Percentiles rank a stretch among this genome's conserved stretches.
Evolutionary conservation across 2,888 invertebrate genomes (phyloP).

Genomic region (Altica lythri): DNA sequence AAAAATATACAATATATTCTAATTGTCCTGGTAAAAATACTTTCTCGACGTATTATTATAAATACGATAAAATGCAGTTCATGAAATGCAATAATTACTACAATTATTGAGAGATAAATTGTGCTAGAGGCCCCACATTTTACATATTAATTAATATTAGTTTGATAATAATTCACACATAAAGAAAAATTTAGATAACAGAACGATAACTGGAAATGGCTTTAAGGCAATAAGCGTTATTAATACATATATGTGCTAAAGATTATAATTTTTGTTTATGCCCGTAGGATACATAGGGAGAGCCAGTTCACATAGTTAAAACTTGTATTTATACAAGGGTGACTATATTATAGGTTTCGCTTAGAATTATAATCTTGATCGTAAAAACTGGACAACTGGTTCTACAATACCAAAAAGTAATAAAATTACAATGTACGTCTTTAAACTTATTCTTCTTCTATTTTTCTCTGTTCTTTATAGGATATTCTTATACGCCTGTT

Average conservation of each 20-base stretch:
- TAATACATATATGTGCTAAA: conserved; percentile 1
- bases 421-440: too few species aligned
- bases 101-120: conserved; percentile 25
- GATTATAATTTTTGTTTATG: conserved; percentile 13
- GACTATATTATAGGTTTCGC: conserved; percentile 13
- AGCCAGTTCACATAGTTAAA: conserved; percentile 11
- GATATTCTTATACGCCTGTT: too few species aligned
- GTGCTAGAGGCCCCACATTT: conserved; percentile 30
- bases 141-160: conserved; percentile 15
- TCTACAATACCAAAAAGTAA: too few species aligned
- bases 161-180: conserved; percentile 1
- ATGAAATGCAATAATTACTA: conserved; percentile 28
- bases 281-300: conserved; percentile 8
- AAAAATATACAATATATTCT: too few species aligned
- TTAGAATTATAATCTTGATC: too few species aligned
- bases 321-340: conserved; percentile 7
- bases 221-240: conserved; percentile 1
- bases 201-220: background rate
- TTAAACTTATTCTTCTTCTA: too few species aligned
- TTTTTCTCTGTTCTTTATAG: too few species aligned
- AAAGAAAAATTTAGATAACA: conserved; percentile 14
- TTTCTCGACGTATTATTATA: background rate
- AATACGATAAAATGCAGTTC: conserved; percentile 16
- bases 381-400: too few species aligned
- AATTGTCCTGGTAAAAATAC: background rate